Conservation (phyloP, 2,113 vertebrate species). For the mouse (Mus musculus) region GRCm39 chr5:27631501-27632000, state of each 20-base stretch:
- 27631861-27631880: accelerated
- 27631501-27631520: background rate
- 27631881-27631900: too few species aligned
- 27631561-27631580: background rate
- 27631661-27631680: background rate
- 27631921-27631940: too few species aligned
- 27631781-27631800: too few species aligned
- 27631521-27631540: background rate
- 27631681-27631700: too few species aligned
- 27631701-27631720: background rate
- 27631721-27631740: background rate
- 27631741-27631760: background rate
- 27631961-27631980: too few species aligned
- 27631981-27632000: background rate
- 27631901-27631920: too few species aligned
- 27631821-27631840: background rate
- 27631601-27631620: background rate
- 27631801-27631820: background rate
- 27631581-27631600: background rate
- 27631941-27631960: too few species aligned
- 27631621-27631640: background rate
- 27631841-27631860: background rate
- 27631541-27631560: background rate
- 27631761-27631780: background rate
- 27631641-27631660: too few species aligned